Evolutionary conservation across 2,888 invertebrate species (phyloP).

Genomic region (Pharmacophagus antenor): DNA sequence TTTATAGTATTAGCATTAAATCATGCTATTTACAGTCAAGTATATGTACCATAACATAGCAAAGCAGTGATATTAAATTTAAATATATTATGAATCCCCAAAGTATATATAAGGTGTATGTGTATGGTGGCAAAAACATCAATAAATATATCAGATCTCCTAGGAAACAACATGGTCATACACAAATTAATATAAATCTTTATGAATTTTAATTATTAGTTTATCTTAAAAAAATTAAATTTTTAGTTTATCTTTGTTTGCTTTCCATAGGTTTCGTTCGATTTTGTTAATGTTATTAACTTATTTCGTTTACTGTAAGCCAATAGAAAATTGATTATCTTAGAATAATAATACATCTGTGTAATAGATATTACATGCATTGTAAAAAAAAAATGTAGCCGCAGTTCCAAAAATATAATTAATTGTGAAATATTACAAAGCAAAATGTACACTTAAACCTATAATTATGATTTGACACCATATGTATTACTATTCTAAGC

Average conservation of each 20-base stretch:
- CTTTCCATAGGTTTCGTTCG: constrained; percentile 52
- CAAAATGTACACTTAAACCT: neutral
- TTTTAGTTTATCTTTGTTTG: constrained; percentile 50
- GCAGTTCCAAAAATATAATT: too few species aligned
- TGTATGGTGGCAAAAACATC: neutral
- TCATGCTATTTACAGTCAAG: neutral
- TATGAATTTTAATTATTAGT: constrained; percentile 20
- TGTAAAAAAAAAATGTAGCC: too few species aligned
- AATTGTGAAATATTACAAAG: too few species aligned
- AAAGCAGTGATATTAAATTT: neutral
- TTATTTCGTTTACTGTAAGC: constrained; percentile 60
- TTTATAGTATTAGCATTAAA: neutral
- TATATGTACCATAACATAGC: neutral
- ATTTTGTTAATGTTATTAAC: constrained; percentile 67
- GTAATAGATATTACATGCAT: too few species aligned
- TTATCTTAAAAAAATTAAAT: too few species aligned
- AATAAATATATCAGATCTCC: neutral
- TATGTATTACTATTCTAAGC: constrained; percentile 22
- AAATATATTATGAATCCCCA: neutral
- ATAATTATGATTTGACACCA: neutral
- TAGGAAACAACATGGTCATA: constrained; percentile 18
- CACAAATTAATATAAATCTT: constrained; percentile 11
- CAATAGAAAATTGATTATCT: constrained; percentile 62
- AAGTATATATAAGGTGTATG: constrained; percentile 6
- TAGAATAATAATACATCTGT: constrained; percentile 19